These are phyloP conservation scores for Triplophysa tibetana DNA, from an alignment of 2,113 vertebrate genomes.

Conservation along the genomic window DNA sequence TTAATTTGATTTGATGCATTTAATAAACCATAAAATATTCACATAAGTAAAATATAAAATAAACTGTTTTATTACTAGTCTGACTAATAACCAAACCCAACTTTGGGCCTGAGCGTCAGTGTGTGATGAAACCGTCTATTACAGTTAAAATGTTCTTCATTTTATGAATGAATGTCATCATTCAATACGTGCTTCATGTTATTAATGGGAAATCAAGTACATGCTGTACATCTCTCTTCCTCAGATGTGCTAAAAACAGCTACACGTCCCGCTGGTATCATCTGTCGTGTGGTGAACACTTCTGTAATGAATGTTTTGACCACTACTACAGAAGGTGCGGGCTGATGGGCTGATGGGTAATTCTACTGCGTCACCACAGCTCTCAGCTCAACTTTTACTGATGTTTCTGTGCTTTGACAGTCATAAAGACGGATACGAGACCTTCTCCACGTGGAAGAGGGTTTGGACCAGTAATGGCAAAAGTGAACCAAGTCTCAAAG, in stretches of 20 bases:
- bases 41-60: too few species aligned
- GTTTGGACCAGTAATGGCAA: constrained; percentile 97
- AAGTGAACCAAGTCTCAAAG: constrained; percentile 96
- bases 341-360: neutral
- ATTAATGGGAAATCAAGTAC: neutral
- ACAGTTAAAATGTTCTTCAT: neutral
- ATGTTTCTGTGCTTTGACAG: constrained; percentile 64
- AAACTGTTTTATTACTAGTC: too few species aligned
- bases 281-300: constrained; percentile 96
- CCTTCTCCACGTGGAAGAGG: constrained; percentile 90
- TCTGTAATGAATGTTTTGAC: constrained; percentile 99
- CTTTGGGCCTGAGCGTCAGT: too few species aligned
- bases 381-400: neutral
- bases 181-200: too few species aligned
- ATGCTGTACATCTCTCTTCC: neutral
- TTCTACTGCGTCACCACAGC: neutral
- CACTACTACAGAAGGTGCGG: constrained; percentile 95
- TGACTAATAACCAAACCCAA: too few species aligned
- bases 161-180: neutral
- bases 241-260: constrained; percentile 96
- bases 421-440: constrained; percentile 98
- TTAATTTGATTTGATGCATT: too few species aligned
- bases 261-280: constrained; percentile 99
- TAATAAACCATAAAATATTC: too few species aligned
- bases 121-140: too few species aligned